Conservation (phyloP, 2,888 invertebrate genomes). For the Operophtera brumata region DNA sequence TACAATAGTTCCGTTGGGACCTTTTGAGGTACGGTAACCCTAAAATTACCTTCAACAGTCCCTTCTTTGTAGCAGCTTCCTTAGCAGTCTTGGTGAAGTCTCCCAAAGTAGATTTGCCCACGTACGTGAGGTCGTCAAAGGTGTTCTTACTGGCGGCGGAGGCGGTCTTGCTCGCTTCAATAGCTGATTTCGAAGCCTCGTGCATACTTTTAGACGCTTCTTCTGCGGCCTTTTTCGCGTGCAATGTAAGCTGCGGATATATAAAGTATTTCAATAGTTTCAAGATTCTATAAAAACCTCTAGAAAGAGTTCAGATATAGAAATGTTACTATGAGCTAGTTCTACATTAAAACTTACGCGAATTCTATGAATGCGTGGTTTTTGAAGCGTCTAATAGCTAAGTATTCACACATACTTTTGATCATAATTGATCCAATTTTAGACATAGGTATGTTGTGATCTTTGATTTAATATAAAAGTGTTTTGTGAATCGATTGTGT, state of each 20-base stretch:
- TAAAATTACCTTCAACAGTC: constrained; percentile 84
- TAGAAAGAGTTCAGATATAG: too few relatives aligned
- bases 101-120: constrained; percentile 93
- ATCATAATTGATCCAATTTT: too few relatives aligned
- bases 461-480: too few relatives aligned
- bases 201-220: constrained; percentile 90
- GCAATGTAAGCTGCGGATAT: constrained; percentile 85
- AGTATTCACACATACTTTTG: neutral
- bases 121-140: constrained; percentile 92
- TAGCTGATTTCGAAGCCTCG: constrained; percentile 90
- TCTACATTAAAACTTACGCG: neutral
- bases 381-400: constrained; percentile 5
- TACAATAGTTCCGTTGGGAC: too few relatives aligned
- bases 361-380: constrained; percentile 8
- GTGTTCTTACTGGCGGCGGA: constrained; percentile 94
- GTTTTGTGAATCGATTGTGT: too few relatives aligned
- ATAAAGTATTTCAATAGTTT: neutral
- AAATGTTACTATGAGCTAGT: neutral
- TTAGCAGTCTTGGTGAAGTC: constrained; percentile 95
- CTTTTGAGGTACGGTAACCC: too few relatives aligned
- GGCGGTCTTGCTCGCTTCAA: constrained; percentile 93
- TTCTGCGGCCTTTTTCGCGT: constrained; percentile 93
- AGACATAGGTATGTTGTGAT: too few relatives aligned
- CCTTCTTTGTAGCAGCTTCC: constrained; percentile 92
- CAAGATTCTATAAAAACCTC: too few relatives aligned